Conservation (phyloP, 2,113 vertebrate species). For the Leptobrachium ailaonicum region DNA sequence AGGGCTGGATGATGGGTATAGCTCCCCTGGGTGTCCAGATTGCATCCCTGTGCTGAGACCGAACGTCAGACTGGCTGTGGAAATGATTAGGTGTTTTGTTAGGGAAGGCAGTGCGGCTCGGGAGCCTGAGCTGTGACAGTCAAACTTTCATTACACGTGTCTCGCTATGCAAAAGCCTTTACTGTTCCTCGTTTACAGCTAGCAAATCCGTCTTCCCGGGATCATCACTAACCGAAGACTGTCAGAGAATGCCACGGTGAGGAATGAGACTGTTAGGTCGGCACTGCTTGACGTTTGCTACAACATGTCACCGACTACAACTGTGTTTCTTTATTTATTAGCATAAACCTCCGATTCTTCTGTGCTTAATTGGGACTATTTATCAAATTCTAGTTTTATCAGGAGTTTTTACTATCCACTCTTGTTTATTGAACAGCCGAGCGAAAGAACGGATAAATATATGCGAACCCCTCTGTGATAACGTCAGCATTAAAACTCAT, state of each 20-base stretch:
- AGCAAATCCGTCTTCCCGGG: slow-evolving; percentile 37
- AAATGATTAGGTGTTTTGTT: slow-evolving; percentile 44
- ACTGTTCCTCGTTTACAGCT: slow-evolving; percentile 45
- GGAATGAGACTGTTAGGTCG: slow-evolving; percentile 31
- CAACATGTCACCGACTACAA: slow-evolving; percentile 31
- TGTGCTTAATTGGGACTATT: slow-evolving; percentile 38
- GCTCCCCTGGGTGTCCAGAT: slow-evolving; percentile 42
- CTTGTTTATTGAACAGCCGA: slow-evolving; percentile 16
- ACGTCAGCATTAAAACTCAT: not conserved
- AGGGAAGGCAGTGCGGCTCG: not conserved
- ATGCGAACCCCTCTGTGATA: not conserved
- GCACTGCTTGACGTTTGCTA: slow-evolving; percentile 37
- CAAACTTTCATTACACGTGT: slow-evolving; percentile 40
- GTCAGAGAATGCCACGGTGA: slow-evolving; percentile 40
- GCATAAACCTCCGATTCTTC: slow-evolving; percentile 37
- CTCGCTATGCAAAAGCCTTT: slow-evolving; percentile 41
- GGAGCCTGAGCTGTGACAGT: slow-evolving; percentile 30
- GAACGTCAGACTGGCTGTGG: slow-evolving; percentile 33
- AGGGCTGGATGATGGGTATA: slow-evolving; percentile 42
- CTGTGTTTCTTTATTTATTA: slow-evolving; percentile 44
- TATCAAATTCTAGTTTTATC: slow-evolving; percentile 32
- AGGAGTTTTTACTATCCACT: slow-evolving; percentile 2
- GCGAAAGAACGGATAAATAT: not conserved
- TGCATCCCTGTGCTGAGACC: slow-evolving; percentile 35
- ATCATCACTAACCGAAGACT: slow-evolving; percentile 44